These are phyloP conservation scores for Matsumyia berberina DNA, from an alignment of 2,888 invertebrate species.

Conservation along the genomic window DNA sequence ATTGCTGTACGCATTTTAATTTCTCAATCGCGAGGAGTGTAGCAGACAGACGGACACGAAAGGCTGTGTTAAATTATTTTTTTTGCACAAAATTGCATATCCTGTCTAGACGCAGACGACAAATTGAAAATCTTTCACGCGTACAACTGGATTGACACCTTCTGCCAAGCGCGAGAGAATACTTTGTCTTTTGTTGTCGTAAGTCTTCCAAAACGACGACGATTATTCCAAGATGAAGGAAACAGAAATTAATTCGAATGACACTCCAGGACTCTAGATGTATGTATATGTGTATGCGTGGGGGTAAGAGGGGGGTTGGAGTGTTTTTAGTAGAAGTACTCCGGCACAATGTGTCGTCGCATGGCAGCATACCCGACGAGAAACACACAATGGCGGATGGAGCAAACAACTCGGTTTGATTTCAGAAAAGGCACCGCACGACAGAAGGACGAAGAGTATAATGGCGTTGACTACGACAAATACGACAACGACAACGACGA, in stretches of 20 bases:
- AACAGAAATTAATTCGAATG: constrained; percentile 72
- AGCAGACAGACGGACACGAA: constrained; percentile 18
- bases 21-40: constrained; percentile 23
- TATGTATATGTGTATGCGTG: background rate
- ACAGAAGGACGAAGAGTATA: constrained; percentile 42
- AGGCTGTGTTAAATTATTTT: constrained; percentile 38
- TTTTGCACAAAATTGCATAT: constrained; percentile 51
- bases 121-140: constrained; percentile 67
- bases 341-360: constrained; percentile 36
- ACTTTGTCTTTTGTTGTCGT: constrained; percentile 52
- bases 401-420: constrained; percentile 52
- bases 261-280: constrained; percentile 20
- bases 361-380: constrained; percentile 32
- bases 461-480: constrained; percentile 39
- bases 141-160: constrained; percentile 37
- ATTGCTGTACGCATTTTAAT: constrained; percentile 64
- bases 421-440: constrained; percentile 24
- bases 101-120: constrained; percentile 71
- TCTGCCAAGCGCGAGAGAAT: constrained; percentile 8
- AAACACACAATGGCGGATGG: constrained; percentile 46
- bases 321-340: constrained; percentile 8
- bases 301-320: background rate
- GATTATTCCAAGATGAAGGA: constrained; percentile 62
- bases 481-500: constrained; percentile 16
- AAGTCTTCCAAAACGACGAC: constrained; percentile 44